Percentiles rank a stretch among this genome's conserved stretches.
These are phyloP conservation scores for Tridacna gigas DNA, from an alignment of 2,888 invertebrate genomes.

Conservation along the genomic window DNA sequence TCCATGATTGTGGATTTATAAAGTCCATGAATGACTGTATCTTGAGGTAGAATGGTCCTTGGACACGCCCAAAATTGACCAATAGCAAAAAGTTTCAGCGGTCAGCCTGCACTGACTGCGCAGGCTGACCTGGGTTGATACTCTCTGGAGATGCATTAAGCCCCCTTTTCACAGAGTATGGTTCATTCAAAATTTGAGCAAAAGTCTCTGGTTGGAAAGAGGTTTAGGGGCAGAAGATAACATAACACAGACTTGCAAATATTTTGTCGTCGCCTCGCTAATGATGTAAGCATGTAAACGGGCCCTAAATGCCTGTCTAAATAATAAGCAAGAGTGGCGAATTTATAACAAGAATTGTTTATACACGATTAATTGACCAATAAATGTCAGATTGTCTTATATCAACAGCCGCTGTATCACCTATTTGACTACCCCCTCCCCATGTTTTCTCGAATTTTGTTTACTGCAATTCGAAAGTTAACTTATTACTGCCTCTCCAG, in stretches of 20 bases:
- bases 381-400: conserved; percentile 1
- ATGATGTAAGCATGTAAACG: background rate
- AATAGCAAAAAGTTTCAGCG: no score
- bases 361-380: background rate
- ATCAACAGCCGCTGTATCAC: background rate
- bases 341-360: conserved; percentile 1
- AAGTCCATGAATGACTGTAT: no score
- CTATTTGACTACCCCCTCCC: background rate
- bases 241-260: background rate
- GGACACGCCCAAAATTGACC: no score
- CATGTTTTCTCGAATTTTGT: background rate
- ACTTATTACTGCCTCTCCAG: no score
- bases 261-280: background rate
- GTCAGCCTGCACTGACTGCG: no score
- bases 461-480: no score
- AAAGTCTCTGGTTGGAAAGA: background rate
- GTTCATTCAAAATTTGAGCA: no score
- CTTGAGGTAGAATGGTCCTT: no score
- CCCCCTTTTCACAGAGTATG: no score
- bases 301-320: background rate
- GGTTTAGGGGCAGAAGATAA: background rate
- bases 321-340: background rate
- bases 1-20: no score
- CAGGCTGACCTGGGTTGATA: no score
- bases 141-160: no score